A percentile compares a stretch with the other conserved stretches of the same genome.
Evolutionary conservation across 2,888 invertebrate species (phyloP).

Genomic region (Netelia inedita): DNA sequence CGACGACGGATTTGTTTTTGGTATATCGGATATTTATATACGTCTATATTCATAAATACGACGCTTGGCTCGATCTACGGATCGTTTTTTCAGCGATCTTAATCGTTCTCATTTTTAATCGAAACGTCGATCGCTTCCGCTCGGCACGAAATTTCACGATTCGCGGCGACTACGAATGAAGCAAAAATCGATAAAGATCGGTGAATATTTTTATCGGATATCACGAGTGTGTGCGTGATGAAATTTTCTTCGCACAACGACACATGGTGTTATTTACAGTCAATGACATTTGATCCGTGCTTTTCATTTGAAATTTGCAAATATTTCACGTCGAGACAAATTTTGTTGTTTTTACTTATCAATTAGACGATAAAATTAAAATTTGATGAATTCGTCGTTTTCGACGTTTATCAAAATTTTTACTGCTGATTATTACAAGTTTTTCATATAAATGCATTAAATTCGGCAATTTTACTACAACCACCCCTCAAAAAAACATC

Average conservation of each 20-base stretch:
- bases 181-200: neutral
- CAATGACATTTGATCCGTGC: neutral
- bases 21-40: neutral
- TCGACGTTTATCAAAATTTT: too few relatives aligned
- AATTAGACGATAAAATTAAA: too few relatives aligned
- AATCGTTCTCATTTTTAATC: conserved; percentile 20
- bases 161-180: neutral
- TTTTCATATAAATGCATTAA: neutral
- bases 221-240: neutral
- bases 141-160: neutral
- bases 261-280: conserved; percentile 2
- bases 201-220: neutral
- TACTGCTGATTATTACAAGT: too few relatives aligned
- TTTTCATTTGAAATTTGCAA: too few relatives aligned
- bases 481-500: neutral
- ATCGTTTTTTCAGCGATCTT: conserved; percentile 17
- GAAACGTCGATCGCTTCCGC: conserved; percentile 12
- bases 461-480: neutral
- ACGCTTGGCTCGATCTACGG: neutral
- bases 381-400: too few relatives aligned
- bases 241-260: neutral
- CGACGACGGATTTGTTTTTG: conserved; percentile 30
- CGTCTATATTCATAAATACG: neutral
- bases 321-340: too few relatives aligned
- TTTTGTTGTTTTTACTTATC: too few relatives aligned